Conservation (phyloP, 53 echinoderm and acorn worm genomes). For the Henricia sp. region DNA sequence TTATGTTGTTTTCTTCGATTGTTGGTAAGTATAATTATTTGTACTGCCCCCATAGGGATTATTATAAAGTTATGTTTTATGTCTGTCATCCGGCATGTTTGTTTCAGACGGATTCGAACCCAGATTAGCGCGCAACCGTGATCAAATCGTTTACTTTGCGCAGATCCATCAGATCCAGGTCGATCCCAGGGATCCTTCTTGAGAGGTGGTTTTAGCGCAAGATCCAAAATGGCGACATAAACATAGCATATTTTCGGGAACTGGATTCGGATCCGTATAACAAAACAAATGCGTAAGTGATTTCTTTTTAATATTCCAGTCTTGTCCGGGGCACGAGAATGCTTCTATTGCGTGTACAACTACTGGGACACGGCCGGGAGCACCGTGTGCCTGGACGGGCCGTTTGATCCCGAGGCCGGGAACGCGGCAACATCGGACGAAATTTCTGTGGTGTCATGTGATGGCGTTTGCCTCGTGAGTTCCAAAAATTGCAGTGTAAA, state of each 20-base stretch:
- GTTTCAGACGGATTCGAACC: no score
- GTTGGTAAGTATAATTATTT: no score
- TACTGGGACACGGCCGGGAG: background rate
- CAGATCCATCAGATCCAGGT: background rate
- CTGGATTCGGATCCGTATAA: background rate
- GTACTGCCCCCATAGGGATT: no score
- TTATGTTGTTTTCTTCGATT: no score
- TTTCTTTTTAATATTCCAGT: background rate
- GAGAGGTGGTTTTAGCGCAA: no score
- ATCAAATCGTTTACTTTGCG: background rate
- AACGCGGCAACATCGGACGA: background rate
- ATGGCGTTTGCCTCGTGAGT: conserved; percentile 9
- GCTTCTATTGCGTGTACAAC: background rate
- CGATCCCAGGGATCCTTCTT: background rate
- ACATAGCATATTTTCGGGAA: no score
- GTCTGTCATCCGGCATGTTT: no score
- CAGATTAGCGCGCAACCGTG: no score
- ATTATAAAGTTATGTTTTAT: no score
- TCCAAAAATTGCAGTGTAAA: background rate
- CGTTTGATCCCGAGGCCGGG: background rate
- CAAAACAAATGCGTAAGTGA: background rate
- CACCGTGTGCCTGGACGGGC: background rate
- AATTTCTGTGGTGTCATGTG: background rate
- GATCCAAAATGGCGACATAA: no score
- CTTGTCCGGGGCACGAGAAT: background rate